A percentile compares a stretch with the other conserved stretches of the same genome.
Evolutionary conservation across 2,113 vertebrate species (phyloP).

Genomic region (Leptobrachium ailaonicum): DNA sequence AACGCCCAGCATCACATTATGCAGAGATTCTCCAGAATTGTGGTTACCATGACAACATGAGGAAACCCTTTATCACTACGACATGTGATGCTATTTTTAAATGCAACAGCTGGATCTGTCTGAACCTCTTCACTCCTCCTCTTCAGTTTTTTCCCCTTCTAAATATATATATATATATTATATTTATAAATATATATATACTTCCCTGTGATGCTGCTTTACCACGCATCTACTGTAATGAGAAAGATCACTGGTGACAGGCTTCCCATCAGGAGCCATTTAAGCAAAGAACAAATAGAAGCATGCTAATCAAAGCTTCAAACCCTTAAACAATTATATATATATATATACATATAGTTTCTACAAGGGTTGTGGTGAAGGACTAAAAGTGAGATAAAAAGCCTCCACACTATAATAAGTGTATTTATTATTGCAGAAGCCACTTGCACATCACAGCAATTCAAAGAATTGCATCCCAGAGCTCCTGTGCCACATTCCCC

Average conservation of each 20-base stretch:
- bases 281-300: conserved; percentile 20
- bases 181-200: conserved; percentile 27
- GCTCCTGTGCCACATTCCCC: too few species aligned
- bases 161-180: conserved; percentile 22
- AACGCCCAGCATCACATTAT: conserved; percentile 57
- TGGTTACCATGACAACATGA: conserved; percentile 72
- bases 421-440: too few species aligned
- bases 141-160: background rate
- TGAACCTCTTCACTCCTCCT: conserved; percentile 61
- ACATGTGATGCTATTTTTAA: conserved; percentile 77
- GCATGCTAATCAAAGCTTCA: background rate
- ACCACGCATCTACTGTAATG: conserved; percentile 57
- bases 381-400: too few species aligned
- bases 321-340: background rate
- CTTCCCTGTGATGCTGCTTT: conserved; percentile 40
- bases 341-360: background rate
- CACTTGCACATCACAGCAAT: too few species aligned
- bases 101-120: conserved; percentile 73
- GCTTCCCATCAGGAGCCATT: conserved; percentile 10
- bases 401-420: too few species aligned
- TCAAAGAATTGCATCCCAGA: too few species aligned
- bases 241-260: conserved; percentile 51
- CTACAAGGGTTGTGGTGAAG: too few species aligned
- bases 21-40: conserved; percentile 64
- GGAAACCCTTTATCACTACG: conserved; percentile 68